A percentile compares a stretch with the other conserved stretches of the same genome.
These are phyloP conservation scores for Lathamus discolor DNA, from an alignment of 2,113 vertebrate species.

Conservation along the genomic window DNA sequence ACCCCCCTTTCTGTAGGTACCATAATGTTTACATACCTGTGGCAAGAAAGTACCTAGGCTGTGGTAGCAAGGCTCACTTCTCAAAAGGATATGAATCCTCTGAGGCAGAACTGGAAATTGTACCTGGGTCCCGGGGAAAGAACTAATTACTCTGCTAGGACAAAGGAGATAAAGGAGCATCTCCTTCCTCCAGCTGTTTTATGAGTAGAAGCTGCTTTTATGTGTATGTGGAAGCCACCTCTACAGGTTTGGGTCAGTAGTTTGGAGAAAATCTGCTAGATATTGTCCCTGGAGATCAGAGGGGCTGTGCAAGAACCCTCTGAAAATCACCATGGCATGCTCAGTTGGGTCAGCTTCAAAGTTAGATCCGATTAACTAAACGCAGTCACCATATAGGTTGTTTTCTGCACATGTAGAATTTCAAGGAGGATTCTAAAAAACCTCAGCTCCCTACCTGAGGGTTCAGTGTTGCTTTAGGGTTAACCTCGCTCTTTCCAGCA, in stretches of 20 bases:
- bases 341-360: not conserved
- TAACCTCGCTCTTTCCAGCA: not conserved
- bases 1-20: not conserved
- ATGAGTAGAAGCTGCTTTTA: not conserved
- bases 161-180: not conserved
- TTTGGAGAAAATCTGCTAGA: not conserved
- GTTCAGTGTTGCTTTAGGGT: not conserved
- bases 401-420: not conserved
- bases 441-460: not conserved
- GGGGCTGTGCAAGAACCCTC: not conserved
- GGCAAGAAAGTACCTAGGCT: not conserved
- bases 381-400: too few species aligned
- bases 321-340: not conserved
- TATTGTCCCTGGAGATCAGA: not conserved
- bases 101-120: not conserved
- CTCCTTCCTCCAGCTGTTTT: not conserved
- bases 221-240: not conserved
- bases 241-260: not conserved
- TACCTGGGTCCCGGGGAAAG: not conserved
- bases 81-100: not conserved
- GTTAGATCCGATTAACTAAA: not conserved
- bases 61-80: not conserved
- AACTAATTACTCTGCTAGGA: not conserved
- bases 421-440: not conserved
- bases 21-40: not conserved